These are phyloP conservation scores for Rhyzopertha dominica DNA, from an alignment of 1,140 invertebrate species.

Conservation along the genomic window DNA sequence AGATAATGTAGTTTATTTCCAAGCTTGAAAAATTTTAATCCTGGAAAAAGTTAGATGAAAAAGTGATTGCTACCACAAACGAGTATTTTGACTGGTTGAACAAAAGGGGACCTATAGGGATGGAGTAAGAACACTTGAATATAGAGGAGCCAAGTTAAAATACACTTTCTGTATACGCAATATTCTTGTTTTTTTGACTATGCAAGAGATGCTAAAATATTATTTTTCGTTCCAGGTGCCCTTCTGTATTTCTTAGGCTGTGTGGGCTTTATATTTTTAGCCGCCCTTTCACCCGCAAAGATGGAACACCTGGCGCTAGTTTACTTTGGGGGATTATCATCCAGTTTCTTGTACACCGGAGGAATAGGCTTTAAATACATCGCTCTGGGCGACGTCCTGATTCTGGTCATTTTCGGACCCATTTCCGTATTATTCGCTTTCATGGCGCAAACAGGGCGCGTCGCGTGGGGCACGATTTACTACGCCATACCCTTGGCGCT, in stretches of 20 bases:
- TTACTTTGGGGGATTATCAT: conserved; percentile 93
- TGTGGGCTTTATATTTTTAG: conserved; percentile 78
- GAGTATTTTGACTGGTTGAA: too few species aligned
- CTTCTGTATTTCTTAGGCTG: conserved; percentile 83
- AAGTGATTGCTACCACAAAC: too few species aligned
- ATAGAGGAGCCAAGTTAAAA: too few species aligned
- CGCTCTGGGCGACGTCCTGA: conserved; percentile 83
- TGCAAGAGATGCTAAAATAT: too few species aligned
- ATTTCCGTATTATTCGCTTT: conserved; percentile 92
- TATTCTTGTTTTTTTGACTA: too few species aligned
- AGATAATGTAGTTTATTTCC: too few species aligned
- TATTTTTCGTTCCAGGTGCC: conserved; percentile 64
- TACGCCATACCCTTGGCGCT: conserved; percentile 91
- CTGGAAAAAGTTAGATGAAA: too few species aligned
- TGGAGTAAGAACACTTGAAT: too few species aligned
- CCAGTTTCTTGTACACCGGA: conserved; percentile 89
- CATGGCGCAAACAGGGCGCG: conserved; percentile 81
- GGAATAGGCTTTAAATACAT: conserved; percentile 94
- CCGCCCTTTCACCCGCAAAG: conserved; percentile 76
- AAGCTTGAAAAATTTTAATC: too few species aligned
- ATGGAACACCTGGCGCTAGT: conserved; percentile 92
- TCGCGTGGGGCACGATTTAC: conserved; percentile 81
- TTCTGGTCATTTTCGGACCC: conserved; percentile 90
- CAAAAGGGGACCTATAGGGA: too few species aligned
- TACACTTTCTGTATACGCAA: too few species aligned